phyloP scores from a whole-genome alignment of 2,113 vertebrate species.

The Mesocricetus auratus region DNA sequence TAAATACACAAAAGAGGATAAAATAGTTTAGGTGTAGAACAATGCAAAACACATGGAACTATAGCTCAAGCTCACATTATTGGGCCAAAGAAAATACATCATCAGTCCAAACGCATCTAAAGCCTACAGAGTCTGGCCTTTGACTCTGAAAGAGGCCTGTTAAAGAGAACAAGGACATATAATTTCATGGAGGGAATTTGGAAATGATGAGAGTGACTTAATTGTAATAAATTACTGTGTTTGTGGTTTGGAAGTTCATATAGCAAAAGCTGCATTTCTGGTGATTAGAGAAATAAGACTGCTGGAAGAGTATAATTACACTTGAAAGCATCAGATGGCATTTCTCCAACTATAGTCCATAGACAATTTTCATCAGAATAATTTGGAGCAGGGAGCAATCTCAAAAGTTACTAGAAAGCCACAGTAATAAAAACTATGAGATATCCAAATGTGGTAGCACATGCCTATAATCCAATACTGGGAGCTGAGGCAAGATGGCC shows the following conservation, averaged over 20 bases:
- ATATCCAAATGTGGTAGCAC: not conserved
- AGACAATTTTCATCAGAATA: constrained; percentile 5
- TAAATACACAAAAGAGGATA: not conserved
- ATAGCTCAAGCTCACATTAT: not conserved
- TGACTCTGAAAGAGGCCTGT: too few relatives aligned
- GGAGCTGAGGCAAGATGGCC: not conserved
- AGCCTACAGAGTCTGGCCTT: not conserved
- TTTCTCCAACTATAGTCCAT: not conserved
- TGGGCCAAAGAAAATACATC: not conserved
- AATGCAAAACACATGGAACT: not conserved
- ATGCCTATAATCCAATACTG: not conserved
- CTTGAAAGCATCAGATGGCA: not conserved
- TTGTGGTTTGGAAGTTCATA: constrained; percentile 26
- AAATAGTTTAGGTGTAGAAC: not conserved
- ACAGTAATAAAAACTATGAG: not conserved
- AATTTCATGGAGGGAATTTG: not conserved
- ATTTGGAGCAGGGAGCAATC: not conserved
- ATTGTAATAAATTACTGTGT: not conserved
- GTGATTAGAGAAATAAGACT: constrained; percentile 20
- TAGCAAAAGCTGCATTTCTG: not conserved
- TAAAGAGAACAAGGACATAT: not conserved
- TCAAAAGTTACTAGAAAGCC: constrained; percentile 11
- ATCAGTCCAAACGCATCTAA: not conserved
- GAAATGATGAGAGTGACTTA: not conserved
- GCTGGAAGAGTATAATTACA: not conserved